Percentiles rank a stretch among this genome's conserved stretches.
phyloP scores from a whole-genome alignment of 1,140 invertebrate genomes.

The Papilio polytes region DNA sequence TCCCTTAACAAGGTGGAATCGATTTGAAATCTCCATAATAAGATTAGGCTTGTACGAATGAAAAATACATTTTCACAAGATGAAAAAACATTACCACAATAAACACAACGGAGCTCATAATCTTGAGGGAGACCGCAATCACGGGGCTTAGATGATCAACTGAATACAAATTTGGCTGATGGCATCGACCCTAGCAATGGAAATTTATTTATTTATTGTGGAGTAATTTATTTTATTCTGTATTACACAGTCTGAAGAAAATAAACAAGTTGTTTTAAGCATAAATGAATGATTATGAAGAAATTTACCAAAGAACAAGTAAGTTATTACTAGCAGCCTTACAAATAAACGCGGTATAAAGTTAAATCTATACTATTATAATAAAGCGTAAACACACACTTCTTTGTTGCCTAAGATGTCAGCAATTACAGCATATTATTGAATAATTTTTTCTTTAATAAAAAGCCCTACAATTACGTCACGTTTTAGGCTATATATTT shows the following conservation, averaged over 20 bases:
- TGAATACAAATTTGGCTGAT: constrained; percentile 16
- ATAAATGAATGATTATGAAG: no score
- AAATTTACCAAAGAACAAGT: no score
- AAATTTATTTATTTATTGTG: constrained; percentile 15
- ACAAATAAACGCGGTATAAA: no score
- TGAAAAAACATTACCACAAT: constrained; percentile 15
- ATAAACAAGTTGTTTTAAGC: not conserved
- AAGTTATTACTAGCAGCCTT: no score
- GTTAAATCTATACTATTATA: no score
- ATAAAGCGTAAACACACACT: no score
- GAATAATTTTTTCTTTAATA: no score
- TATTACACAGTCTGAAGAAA: not conserved
- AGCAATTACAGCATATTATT: no score
- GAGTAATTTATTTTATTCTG: constrained; percentile 8
- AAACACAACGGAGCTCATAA: constrained; percentile 23
- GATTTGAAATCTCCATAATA: not conserved
- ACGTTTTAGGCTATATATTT: no score
- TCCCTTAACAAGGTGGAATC: not conserved
- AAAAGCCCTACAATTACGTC: no score
- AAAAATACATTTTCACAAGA: constrained; percentile 17
- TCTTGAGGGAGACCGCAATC: constrained; percentile 26
- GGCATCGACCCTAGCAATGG: not conserved
- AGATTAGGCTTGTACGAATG: not conserved
- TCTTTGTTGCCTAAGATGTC: no score
- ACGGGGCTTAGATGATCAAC: constrained; percentile 16